Base-by-base conservation (phyloP, 2,113 vertebrate species). In the Microcebus tavaratra region DNA sequence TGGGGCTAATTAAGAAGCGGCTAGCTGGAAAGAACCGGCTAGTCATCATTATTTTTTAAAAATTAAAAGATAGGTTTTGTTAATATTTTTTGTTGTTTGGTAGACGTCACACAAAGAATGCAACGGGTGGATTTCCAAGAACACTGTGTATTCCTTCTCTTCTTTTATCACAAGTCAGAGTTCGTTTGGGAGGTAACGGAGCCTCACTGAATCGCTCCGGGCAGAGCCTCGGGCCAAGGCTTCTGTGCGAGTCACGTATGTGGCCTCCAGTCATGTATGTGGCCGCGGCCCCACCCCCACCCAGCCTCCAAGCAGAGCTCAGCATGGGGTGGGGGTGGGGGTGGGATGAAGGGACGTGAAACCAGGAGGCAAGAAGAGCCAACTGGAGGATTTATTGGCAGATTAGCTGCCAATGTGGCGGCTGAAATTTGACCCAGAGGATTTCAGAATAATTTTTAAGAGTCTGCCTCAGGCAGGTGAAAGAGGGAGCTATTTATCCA, bases 381-480 rank as follows among this genome's bases (percentile, higher is more conserved):
- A 25, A n/a, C 18, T 12, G 45, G 61, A 91, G 36, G 36, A 81
- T 53, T 68, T 11, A 10, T 18, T 34, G 12, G 20, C 17, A 13
- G 10, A 68, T 91, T 45, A 11, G 20, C 76, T 31, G 9, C 65
- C 36, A 11, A 21, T 25, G 63, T 57, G 61, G 48, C 48, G 34
- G 5, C 8, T 4, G n/a, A 13, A 68, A n/a, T 14, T 42, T 25
- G 88, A 15, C 34, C 59, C 8, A 25, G 36, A 48, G 57, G 87
- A 63, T 39, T 79, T 39, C 15, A 67, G 53, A 36, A 6, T 65
- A 13, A 39, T 36, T 34, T 20, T 20, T 7, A 36, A 9, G 25
- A 8, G 12, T 55, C 55, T 11, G 27, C 5, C 7, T 29, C 2
- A 0, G 27, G 50, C 9, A 55, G 20, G 3, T 11, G 15, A 42